These are phyloP conservation scores for Coenobita brevimanus DNA, from an alignment of 1,140 invertebrate genomes.

Conservation along the genomic window DNA sequence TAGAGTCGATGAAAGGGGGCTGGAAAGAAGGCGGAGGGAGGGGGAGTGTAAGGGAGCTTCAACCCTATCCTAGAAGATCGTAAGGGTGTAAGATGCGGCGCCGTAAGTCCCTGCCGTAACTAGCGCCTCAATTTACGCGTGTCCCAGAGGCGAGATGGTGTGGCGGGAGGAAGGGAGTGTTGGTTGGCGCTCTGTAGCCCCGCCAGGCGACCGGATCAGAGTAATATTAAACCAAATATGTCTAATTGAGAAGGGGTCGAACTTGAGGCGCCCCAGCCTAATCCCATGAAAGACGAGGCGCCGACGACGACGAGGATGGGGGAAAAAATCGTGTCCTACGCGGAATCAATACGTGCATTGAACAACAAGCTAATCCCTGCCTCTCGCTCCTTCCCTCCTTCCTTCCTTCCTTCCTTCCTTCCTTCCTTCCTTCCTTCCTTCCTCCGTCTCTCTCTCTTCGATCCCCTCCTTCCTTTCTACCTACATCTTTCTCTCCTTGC, in stretches of 20 bases:
- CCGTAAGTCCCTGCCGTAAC: no score
- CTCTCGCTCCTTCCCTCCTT: no score
- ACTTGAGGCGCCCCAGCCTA: constrained; percentile 50
- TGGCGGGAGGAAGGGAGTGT: neutral
- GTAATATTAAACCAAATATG: constrained; percentile 66
- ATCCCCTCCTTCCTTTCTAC: no score
- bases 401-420: no score
- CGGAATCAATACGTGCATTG: constrained; percentile 65
- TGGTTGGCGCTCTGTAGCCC: neutral
- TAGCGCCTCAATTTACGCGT: no score
- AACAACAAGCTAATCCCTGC: constrained; percentile 65
- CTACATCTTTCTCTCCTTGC: no score
- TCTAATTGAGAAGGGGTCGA: constrained; percentile 58
- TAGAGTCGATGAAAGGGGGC: neutral
- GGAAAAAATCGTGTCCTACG: constrained; percentile 10
- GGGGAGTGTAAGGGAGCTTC: no score
- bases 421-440: no score
- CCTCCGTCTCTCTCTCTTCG: no score
- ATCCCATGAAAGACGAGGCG: constrained; percentile 53
- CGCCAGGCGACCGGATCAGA: constrained; percentile 21
- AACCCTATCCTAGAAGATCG: no score
- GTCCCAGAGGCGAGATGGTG: neutral
- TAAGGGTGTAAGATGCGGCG: no score
- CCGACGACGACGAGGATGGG: neutral
- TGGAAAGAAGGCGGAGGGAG: neutral